These are phyloP conservation scores for Dorcus hopei DNA, from an alignment of 2,888 invertebrate species.

Conservation along the genomic window DNA sequence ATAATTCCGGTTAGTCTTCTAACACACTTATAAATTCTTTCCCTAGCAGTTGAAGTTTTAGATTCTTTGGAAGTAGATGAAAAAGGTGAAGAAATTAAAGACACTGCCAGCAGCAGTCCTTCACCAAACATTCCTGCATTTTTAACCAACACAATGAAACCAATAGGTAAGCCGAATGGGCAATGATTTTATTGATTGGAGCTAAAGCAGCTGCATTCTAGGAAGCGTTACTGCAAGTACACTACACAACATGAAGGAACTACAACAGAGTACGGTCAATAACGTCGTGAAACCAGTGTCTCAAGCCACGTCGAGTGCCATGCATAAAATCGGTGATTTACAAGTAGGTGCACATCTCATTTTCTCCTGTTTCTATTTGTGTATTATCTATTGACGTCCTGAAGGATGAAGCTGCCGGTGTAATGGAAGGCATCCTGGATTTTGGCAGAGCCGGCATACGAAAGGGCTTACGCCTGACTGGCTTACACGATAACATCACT, in stretches of 20 bases:
- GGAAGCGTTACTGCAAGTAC: constrained; percentile 45
- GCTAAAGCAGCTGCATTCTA: constrained; percentile 6
- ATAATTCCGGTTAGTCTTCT: constrained; percentile 19
- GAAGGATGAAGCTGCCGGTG: constrained; percentile 62
- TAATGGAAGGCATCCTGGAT: constrained; percentile 62
- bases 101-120: constrained; percentile 4
- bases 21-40: background rate
- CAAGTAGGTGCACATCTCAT: constrained; percentile 50
- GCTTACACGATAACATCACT: constrained; percentile 54
- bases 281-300: constrained; percentile 43
- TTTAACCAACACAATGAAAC: constrained; percentile 27
- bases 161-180: constrained; percentile 17
- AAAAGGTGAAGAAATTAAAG: constrained; percentile 10
- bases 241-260: constrained; percentile 51
- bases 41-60: constrained; percentile 8
- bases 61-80: constrained; percentile 25
- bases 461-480: constrained; percentile 59
- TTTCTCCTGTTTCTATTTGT: background rate
- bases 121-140: constrained; percentile 21
- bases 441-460: constrained; percentile 61
- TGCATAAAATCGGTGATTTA: constrained; percentile 62
- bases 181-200: background rate
- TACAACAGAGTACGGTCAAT: constrained; percentile 55
- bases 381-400: background rate
- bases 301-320: constrained; percentile 54